These are phyloP conservation scores for Saccostrea glomerata DNA, from an alignment of 1,140 invertebrate species.

Conservation along the genomic window DNA sequence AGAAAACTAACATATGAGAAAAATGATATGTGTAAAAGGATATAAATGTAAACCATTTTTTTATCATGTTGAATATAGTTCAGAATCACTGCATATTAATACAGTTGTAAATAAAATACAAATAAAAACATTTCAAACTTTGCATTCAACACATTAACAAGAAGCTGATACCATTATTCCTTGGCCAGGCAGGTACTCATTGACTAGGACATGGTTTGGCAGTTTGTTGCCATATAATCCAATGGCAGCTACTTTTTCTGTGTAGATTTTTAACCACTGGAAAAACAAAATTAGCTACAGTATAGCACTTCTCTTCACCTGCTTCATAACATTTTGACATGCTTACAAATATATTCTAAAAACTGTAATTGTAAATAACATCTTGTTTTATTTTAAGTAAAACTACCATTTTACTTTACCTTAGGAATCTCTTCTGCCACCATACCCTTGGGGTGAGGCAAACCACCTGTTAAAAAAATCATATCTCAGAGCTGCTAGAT, in stretches of 20 bases:
- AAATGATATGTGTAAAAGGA: no score
- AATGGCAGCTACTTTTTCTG: constrained; percentile 87
- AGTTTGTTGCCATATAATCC: constrained; percentile 87
- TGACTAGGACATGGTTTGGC: constrained; percentile 97
- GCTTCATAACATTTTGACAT: no score
- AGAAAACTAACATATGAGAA: no score
- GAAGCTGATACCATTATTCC: constrained; percentile 80
- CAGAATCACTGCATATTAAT: no score
- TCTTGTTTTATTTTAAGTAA: not conserved
- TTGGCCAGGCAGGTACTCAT: constrained; percentile 96
- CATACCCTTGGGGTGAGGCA: constrained; percentile 96
- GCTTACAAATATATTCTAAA: not conserved
- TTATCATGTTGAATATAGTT: no score
- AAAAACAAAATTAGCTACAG: constrained; percentile 56
- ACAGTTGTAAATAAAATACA: not conserved
- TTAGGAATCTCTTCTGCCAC: constrained; percentile 92
- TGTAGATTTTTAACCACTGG: constrained; percentile 88
- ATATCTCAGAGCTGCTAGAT: not conserved
- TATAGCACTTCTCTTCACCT: no score
- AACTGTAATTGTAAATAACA: not conserved
- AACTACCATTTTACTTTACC: constrained; percentile 74
- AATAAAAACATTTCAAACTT: not conserved
- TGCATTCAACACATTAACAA: not conserved
- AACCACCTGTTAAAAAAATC: constrained; percentile 81
- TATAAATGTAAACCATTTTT: no score